phyloP scores from a whole-genome alignment of 2,888 invertebrate genomes.

The Tenodera sinensis region DNA sequence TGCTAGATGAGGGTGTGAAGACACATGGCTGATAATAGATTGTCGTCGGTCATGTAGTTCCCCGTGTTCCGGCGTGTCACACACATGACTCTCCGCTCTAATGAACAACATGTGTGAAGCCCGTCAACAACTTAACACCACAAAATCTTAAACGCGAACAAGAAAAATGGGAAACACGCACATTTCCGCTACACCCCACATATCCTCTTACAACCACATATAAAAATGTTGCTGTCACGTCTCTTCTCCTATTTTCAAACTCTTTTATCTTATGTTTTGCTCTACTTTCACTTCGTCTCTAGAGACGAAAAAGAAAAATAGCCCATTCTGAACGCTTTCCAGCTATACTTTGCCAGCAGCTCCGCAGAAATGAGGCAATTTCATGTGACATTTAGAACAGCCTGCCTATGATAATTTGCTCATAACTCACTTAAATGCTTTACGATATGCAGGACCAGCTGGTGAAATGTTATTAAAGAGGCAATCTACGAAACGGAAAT shows the following conservation, averaged over 20 bases:
- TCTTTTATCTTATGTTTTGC: neutral
- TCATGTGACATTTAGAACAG: neutral
- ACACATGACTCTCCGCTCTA: neutral
- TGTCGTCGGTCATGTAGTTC: neutral
- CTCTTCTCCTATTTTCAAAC: neutral
- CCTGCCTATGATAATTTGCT: neutral
- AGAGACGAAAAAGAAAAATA: neutral
- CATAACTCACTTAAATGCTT: neutral
- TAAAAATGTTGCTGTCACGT: neutral
- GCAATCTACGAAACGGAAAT: neutral
- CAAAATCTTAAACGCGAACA: neutral
- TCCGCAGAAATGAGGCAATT: neutral
- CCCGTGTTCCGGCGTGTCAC: neutral
- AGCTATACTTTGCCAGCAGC: neutral
- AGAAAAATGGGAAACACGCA: neutral
- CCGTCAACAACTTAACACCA: neutral
- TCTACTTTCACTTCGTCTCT: neutral
- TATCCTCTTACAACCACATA: neutral
- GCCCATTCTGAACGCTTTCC: neutral
- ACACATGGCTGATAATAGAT: neutral
- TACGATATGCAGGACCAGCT: neutral
- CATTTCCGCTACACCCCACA: neutral
- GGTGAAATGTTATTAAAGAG: neutral
- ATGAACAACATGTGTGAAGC: conserved; percentile 8
- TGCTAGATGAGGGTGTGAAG: neutral